Percentiles rank a stretch among this genome's conserved stretches.
These are phyloP conservation scores for Drosophila virilis DNA, from an alignment of 1,140 invertebrate species.

Conservation along the genomic window DNA sequence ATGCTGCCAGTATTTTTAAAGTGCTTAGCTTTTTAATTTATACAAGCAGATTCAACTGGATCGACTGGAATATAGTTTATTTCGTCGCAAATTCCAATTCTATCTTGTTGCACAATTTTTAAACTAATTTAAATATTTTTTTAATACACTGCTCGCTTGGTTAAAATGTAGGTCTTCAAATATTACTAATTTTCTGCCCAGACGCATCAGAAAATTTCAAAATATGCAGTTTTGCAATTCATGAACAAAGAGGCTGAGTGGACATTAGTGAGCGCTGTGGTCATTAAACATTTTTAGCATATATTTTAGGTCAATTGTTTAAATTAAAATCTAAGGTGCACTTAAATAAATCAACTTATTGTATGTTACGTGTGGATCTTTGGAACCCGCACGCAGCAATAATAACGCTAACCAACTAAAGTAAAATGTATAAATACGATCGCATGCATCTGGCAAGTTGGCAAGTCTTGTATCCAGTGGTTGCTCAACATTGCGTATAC, in stretches of 20 bases:
- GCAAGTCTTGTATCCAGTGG: background rate
- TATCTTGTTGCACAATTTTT: too few relatives aligned
- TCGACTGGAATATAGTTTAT: too few relatives aligned
- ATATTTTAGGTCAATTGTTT: constrained; percentile 55
- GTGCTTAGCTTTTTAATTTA: too few relatives aligned
- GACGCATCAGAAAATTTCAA: too few relatives aligned
- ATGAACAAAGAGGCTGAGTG: background rate
- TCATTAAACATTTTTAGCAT: constrained; percentile 37
- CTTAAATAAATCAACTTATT: constrained; percentile 50
- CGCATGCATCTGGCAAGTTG: constrained; percentile 2
- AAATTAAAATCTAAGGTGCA: constrained; percentile 48
- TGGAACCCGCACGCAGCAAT: constrained; percentile 46
- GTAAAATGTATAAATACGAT: constrained; percentile 31
- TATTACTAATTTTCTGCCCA: too few relatives aligned
- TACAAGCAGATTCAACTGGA: too few relatives aligned
- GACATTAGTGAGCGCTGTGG: background rate
- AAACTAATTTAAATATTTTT: too few relatives aligned
- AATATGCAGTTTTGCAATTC: background rate
- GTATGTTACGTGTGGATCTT: constrained; percentile 56
- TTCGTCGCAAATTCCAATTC: too few relatives aligned
- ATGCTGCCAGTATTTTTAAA: too few relatives aligned
- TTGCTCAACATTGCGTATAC: constrained; percentile 39
- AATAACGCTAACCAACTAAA: constrained; percentile 51
- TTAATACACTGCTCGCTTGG: too few relatives aligned
- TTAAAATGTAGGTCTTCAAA: too few relatives aligned